phyloP scores from a whole-genome alignment of 2,888 invertebrate genomes.

The Resseliella maxima region DNA sequence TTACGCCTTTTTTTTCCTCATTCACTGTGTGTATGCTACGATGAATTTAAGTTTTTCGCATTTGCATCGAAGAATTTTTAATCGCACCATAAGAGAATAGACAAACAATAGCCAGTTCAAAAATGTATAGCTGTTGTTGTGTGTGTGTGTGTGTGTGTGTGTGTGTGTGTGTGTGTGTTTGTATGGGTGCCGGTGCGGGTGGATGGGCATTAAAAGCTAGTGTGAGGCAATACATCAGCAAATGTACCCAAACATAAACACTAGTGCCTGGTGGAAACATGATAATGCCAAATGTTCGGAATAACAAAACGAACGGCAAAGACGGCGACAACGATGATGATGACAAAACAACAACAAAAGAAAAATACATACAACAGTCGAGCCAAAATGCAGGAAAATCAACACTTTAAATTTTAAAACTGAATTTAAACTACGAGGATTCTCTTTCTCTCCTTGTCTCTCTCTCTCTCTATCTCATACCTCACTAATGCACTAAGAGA shows the following conservation, averaged over 20 bases:
- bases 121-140: background rate
- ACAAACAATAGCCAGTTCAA: background rate
- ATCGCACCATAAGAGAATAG: conserved; percentile 21
- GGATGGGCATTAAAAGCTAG: background rate
- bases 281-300: conserved; percentile 10
- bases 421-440: background rate
- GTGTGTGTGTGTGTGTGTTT: too few species aligned
- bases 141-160: too few species aligned
- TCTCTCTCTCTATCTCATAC: background rate
- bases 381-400: conserved; percentile 23
- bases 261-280: background rate
- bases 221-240: background rate
- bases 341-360: background rate
- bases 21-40: background rate
- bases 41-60: conserved; percentile 31
- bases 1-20: background rate
- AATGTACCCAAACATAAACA: background rate
- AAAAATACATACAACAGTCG: background rate
- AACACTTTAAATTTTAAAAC: conserved; percentile 38
- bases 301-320: background rate
- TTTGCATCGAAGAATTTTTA: conserved; percentile 37
- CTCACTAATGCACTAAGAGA: background rate
- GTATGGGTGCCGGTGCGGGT: too few species aligned
- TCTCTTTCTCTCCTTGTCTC: background rate
- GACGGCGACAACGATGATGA: background rate